Conservation (phyloP, 2,888 invertebrate genomes). For the Masnerella sp. region DNA sequence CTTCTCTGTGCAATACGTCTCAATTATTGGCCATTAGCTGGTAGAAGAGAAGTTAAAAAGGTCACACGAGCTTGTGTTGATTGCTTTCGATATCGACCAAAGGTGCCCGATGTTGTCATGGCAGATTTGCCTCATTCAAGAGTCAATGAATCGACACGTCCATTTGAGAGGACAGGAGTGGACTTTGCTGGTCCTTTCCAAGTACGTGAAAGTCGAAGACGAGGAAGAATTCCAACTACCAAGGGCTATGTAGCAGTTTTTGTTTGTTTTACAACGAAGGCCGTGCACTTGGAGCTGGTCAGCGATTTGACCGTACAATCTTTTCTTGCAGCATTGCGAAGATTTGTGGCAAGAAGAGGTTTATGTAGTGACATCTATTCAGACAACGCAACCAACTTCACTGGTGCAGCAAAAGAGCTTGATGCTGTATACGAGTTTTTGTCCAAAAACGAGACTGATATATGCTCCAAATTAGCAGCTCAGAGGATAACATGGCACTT, state of each 20-base stretch:
- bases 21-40: slow-evolving; percentile 6
- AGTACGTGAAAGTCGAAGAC: slow-evolving; percentile 37
- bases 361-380: slow-evolving; percentile 20
- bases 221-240: slow-evolving; percentile 25
- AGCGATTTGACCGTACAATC: slow-evolving; percentile 44
- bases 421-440: slow-evolving; percentile 36
- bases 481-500: slow-evolving; percentile 23
- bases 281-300: slow-evolving; percentile 55
- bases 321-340: slow-evolving; percentile 44
- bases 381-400: slow-evolving; percentile 59
- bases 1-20: slow-evolving; percentile 7
- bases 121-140: slow-evolving; percentile 10
- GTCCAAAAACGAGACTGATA: neutral
- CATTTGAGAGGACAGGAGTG: slow-evolving; percentile 19
- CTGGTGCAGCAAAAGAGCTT: slow-evolving; percentile 48
- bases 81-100: slow-evolving; percentile 36
- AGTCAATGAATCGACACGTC: slow-evolving; percentile 11
- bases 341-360: slow-evolving; percentile 17
- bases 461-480: neutral
- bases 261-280: slow-evolving; percentile 60
- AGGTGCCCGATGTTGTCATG: slow-evolving; percentile 30
- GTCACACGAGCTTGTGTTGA: slow-evolving; percentile 17
- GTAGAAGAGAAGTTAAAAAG: slow-evolving; percentile 28
- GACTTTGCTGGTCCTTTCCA: slow-evolving; percentile 59
- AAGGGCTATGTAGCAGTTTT: slow-evolving; percentile 63